Base-by-base conservation (phyloP, 2,888 invertebrate genomes). In the Hemicrepidius hirtus region DNA sequence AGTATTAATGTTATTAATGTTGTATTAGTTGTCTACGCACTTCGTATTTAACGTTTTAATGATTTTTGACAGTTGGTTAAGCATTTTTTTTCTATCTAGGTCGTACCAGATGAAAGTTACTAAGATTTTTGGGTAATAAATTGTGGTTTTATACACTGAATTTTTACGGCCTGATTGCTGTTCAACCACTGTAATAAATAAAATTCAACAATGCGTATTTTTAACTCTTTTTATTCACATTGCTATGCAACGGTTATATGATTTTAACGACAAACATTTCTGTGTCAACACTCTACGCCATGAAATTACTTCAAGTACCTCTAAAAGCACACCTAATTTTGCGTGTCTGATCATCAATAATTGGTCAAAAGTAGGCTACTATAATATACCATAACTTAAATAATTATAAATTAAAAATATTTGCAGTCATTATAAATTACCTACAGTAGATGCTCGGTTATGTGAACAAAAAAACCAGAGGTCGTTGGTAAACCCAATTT, bases 131-230 rank as follows among this genome's bases (percentile, higher is more conserved):
- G 78, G 77, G 75, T 64, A 76, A 73, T 77, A 77, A 78, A 77
- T 77, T 79, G 78, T 78, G 76, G 77, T 68, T 75, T 73, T 77
- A 71, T 72, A 76, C 77, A 75, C 71, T 71, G 71, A 74, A 75
- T 75, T 78, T 80, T 82, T 80, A 80, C 82, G 82, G 80, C 80
- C 82, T 81, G 80, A 81, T 82, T 81, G 73, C 76, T 78, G 68
- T 68, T 72, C 62, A 72, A 72, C 71, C 71, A 74, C 69, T 74
- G 70, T 73, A 65, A 70, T 73, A 69, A 73, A 69, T 73, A 69
- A 67, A 73, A 73, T 69, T 53, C 65, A 73, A 73, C 68, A 68
- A 69, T 69, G 55, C 44, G 24, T 63, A 46, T 40, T 69, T 68
- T 73, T 69, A 53, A 53, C 41, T 68, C 55, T 68, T 72, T 72